Evolutionary conservation across 1,140 invertebrate species (phyloP), one percentile per base, ranked within the genome.

Genomic region (Physella acuta): DNA sequence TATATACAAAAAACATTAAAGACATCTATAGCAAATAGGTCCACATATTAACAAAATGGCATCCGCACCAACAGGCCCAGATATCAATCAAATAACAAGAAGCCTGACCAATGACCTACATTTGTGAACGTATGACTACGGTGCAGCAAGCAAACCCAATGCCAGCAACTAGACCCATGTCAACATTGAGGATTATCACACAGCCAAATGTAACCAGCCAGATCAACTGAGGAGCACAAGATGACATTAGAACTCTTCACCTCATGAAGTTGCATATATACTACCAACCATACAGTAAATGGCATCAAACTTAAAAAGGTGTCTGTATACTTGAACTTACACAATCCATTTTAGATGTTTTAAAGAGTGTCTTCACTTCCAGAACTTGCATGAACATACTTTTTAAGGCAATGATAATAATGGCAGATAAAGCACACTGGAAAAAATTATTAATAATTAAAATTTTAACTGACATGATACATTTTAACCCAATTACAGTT

Each of bases 381-480:
- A 76, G 75, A 17, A 85, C 72, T 78, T 87, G 86, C 39, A 86
- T 65, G 58, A 88, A 80, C 73, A 88, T 82, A 68, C 76, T 78
- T 58, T 85, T 84, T 20, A 88, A 71, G 20, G 86, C 86, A 17
- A 88, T 85, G 61, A 88, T 80, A 56, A 88, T 87, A 59, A 88
- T 87, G 36, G 82, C 82, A 4, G 86, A 84, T 28, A 88, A 55
- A 1, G 73, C 70, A 70, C 79, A 80, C 79, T 79, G 79, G 64
- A 86, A 72, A 3, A 59, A 55, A 26, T 36, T 14, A 20, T 17
- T 20, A 2, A 3, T 0, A 30, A 28, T 59, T 3, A 30, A 16
- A 59, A 16, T n/a, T n/a, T n/a, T n/a, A n/a, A n/a, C n/a, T n/a
- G n/a, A n/a, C n/a, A n/a, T n/a, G n/a, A n/a, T n/a, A n/a, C n/a